Base-by-base conservation (phyloP, 2,888 invertebrate genomes). In the Pristionchus arcanus region DNA sequence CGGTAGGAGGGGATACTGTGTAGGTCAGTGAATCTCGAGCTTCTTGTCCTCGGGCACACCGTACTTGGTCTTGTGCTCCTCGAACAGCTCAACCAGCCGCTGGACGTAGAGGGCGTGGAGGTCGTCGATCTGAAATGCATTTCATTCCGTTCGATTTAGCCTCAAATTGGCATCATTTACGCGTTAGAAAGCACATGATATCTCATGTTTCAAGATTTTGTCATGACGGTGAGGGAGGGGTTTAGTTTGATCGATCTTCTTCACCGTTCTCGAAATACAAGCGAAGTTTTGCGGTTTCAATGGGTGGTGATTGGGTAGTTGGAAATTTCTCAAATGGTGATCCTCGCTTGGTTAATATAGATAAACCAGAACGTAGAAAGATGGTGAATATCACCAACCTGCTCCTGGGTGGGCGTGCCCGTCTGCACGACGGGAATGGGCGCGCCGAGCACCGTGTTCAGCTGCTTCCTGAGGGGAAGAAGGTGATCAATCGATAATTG, bases 21-120 rank as follows among this genome's bases (percentile, higher is more conserved):
- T 77, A 9, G 15, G 16, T 63, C 68, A 92, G 63, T 89, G 87
- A 28, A 92, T 90, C 37, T 68, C 81, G 19, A 92, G 90, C 7
- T 90, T 53, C 9, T 86, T 86, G 68, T 92, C 90, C 59, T 90
- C 55, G 9, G 88, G 16, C 34, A 92, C 89, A 16, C 96, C 96
- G 95, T 97, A 98, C 93, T 97, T 97, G 25, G 96, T 95, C 95
- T 98, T 98, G 94, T 98, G 96, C n/a, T 96, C 96, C 91, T 98
- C 97, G 95, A 98, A 98, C 49, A 98, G 96, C 16, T 97, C 96
- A 9, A 96, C 95, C n/a, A 98, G 96, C 13, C 96, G 96, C 25
- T 97, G 95, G 1, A 97, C 96, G 95, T 98, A 98, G 93, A 96
- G 96, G 4, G 96, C 95, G 95, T 98, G 98, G 3, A 97, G 96